These are phyloP conservation scores for Arbacia lixula DNA, from an alignment of 53 echinoderm and acorn worm species.

Conservation along the genomic window DNA sequence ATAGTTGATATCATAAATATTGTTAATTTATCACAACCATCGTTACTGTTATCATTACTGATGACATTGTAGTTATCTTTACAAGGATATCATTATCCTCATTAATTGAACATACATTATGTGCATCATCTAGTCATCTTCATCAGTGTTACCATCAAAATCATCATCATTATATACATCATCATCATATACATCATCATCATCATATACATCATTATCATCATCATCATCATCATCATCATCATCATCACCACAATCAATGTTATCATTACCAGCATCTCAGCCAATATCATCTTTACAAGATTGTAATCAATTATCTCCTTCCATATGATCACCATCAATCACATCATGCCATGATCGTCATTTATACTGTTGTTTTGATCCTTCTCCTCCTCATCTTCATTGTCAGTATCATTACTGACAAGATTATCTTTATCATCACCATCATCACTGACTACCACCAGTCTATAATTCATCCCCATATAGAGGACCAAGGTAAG, in stretches of 20 bases:
- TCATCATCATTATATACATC: background rate
- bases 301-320: background rate
- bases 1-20: conserved; percentile 2
- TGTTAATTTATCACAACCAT: background rate
- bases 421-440: too few species aligned
- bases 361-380: too few species aligned
- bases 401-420: background rate
- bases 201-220: background rate
- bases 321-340: background rate
- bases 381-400: too few species aligned
- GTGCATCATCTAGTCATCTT: conserved; percentile 3
- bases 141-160: background rate
- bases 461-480: too few species aligned
- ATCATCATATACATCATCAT: background rate
- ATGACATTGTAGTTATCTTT: too few species aligned
- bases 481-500: too few species aligned
- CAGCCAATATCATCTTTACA: background rate
- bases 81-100: background rate
- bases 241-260: background rate
- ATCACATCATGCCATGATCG: too few species aligned
- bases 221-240: background rate
- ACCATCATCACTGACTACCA: too few species aligned
- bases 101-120: background rate
- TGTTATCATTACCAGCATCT: background rate
- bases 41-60: background rate